Evolutionary conservation across 2,888 invertebrate genomes (phyloP), one percentile per base, ranked within the genome.

Genomic region (Sesia apiformis): DNA sequence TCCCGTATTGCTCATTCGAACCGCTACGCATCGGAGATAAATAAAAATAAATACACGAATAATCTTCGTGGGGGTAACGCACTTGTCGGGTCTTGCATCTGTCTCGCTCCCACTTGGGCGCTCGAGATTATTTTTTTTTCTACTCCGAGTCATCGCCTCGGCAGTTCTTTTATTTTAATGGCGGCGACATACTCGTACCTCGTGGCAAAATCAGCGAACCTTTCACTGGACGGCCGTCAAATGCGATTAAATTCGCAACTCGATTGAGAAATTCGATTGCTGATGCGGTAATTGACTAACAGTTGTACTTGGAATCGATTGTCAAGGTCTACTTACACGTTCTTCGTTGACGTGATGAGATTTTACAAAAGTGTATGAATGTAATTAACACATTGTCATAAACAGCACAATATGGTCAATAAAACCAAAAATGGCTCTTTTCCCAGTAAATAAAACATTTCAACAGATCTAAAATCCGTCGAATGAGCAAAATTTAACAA

Each of bases 11-110:
- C 39, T 38, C 38, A 39, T 50, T 23, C 50, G 23, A 4, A 50
- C 8, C 39, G 38, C 38, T 50, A 38, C 50, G 50, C 50, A 39
- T 66, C 63, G 64, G 64, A 73, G 68, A 76, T 74, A 81, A 79
- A 80, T 79, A 81, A 79, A 78, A 78, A 79, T 79, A 81, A 79
- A 81, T 76, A 72, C 65, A 67, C 70, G 66, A 73, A 80, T 81
- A 74, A 81, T 82, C 86, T 81, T 81, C 81, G 86, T 72, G 87
- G 88, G 87, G 88, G 87, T 87, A 88, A 84, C 84, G 86, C 81
- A 86, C 88, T 88, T 87, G 84, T 86, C 84, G 72, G 79, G 75
- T 73, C 74, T 73, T 62, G 56, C 67, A 58, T 66, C 75, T 69
- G 63, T 81, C 82, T 78, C 84, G 70, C 79, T 78, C 78, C 67